phyloP scores from a whole-genome alignment of 2,797 vertebrate genomes.

The Labroides dimidiatus region DNA sequence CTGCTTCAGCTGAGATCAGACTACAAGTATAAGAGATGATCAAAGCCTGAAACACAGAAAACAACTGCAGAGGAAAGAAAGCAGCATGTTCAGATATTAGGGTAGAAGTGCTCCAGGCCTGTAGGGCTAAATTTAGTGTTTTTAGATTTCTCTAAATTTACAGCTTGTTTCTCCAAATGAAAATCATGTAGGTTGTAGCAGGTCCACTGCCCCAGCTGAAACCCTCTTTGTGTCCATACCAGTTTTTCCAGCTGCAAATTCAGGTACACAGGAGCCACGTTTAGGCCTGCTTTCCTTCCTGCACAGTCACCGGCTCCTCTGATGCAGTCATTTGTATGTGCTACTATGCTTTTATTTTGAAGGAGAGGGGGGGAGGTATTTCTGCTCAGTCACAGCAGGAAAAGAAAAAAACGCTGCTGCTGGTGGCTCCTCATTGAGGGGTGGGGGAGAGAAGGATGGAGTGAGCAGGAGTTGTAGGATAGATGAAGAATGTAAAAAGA shows the following conservation, averaged over 20 bases:
- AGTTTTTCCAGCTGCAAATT: not conserved
- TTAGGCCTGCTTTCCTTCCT: not conserved
- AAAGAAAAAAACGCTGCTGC: not conserved
- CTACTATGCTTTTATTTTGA: conserved; percentile 13
- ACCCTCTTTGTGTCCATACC: too few relatives aligned
- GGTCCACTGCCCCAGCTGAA: too few relatives aligned
- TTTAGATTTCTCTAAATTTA: too few relatives aligned
- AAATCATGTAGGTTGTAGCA: too few relatives aligned
- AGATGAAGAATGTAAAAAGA: conserved; percentile 40
- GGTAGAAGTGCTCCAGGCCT: too few relatives aligned
- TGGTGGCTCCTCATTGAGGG: conserved; percentile 12
- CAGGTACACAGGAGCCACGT: not conserved
- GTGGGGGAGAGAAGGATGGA: conserved; percentile 25
- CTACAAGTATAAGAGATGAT: too few relatives aligned
- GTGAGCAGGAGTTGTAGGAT: conserved; percentile 6
- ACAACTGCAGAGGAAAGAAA: too few relatives aligned
- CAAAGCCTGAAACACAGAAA: too few relatives aligned
- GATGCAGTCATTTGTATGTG: not conserved
- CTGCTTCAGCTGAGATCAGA: too few relatives aligned
- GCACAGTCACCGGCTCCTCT: not conserved
- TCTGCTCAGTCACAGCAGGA: conserved; percentile 31
- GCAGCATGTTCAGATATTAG: too few relatives aligned
- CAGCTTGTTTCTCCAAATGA: too few relatives aligned
- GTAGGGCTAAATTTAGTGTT: too few relatives aligned
- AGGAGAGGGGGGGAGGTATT: conserved; percentile 10